Evolutionary conservation across 2,888 invertebrate species (phyloP), one percentile per base, ranked within the genome.

Genomic region (Sphinx pinastri): DNA sequence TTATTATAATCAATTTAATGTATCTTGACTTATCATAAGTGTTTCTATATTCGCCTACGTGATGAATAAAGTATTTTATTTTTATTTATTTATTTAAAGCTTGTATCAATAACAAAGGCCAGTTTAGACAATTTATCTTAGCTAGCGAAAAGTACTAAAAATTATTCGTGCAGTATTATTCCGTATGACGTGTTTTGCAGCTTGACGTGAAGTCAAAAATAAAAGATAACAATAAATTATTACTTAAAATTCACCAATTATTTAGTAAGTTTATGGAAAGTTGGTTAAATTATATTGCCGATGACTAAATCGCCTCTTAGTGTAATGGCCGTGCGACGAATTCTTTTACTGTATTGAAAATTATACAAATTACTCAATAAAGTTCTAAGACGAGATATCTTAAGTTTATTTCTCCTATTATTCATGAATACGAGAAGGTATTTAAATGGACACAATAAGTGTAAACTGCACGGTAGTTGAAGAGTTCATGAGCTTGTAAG

Each of bases 301-400:
- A 49, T 63, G 63, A 47, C 63, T 49, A 63, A 49, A 63, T 63
- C 63, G 6, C 60, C 19, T 49, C 60, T 63, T 63, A 49, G 11
- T 63, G 12, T 63, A 63, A 63, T 63, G 19, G 63, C 63, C 49
- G 13, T 19, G 49, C 13, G 6, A 25, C 47, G 5, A 60, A 60
- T 38, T 60, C 49, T 63, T 47, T 31, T 67, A 49, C 51, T 25
- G n/a, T 51, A 51, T 14, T 67, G n/a, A 51, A 67, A 19, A 25
- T 8, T 51, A 31, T 16, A 49, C 49, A 7, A 49, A 49, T 63
- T 49, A 13, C 63, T 49, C 12, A 63, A 63, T 63, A 49, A 63
- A 19, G 49, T 6, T 12, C 49, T 13, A 49, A 63, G 2, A 38
- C 38, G 16, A 47, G 10, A 19, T 55, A 19, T 55, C 19, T 55